Base-by-base conservation (phyloP, 2,797 vertebrate genomes). In the Varecia variegata region DNA sequence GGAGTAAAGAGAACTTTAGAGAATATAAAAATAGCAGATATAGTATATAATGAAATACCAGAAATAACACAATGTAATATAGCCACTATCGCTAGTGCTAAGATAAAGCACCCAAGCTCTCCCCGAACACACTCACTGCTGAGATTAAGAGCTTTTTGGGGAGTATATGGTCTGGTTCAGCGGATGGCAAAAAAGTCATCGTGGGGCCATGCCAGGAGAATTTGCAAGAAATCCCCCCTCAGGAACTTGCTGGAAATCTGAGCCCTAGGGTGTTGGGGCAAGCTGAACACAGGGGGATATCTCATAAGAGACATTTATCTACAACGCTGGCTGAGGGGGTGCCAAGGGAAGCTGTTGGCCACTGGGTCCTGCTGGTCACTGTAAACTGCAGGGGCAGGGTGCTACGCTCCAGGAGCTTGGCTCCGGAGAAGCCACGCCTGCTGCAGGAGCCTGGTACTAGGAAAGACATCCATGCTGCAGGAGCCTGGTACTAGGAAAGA, bases 351-450 rank as follows among this genome's bases (percentile, higher is more conserved):
- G 13, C 5, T 30, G 5, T 13, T n/a, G 52, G 23, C 11, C 15
- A 5, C 17, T 35, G 8, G n/a, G 9, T 25, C 21, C 54, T 0
- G 11, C n/a, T 65, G 89, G 62, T 27, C 50, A 15, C 20, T 17
- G 0, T 17, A 4, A 25, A 17, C 50, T 10, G 0, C 5, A 21
- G 20, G 38, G 32, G 9, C 1, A 25, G 40, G 10, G 9, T 2
- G 17, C 43, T 27, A 25, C 0, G 2, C 0, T 35, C 11, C 30
- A 40, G 65, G 32, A 79, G 11, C 7, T 10, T n/a, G n/a, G 13
- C 23, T 3, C 67, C 47, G 3, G 20, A 50, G 38, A 70, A 10
- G 18, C n/a, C 21, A 12, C 5, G 1, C n/a, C 2, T 0, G 2
- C 0, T 40, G 14, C 23, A 38, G 62, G 30, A 71, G 5, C 6